Percentiles rank a stretch among this genome's conserved stretches.
Evolutionary conservation across 2,888 invertebrate genomes (phyloP).

Genomic region (Anorthoa munda): DNA sequence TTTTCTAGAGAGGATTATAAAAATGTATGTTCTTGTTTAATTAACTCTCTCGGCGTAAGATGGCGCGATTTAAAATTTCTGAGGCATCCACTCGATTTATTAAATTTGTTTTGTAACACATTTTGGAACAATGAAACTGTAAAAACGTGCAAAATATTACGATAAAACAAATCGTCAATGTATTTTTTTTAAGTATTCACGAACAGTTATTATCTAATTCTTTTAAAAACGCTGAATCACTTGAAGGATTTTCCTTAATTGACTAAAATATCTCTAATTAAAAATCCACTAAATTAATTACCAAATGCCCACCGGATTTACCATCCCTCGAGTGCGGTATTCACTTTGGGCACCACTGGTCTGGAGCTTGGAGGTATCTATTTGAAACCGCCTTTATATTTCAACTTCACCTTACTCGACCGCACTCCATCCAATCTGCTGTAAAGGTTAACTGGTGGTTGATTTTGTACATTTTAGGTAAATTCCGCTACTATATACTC

Average conservation of each 20-base stretch:
- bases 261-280: not conserved
- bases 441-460: slow-evolving; percentile 50
- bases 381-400: slow-evolving; percentile 64
- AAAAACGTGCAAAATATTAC: no score
- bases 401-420: slow-evolving; percentile 64
- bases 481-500: not conserved
- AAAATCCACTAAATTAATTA: slow-evolving; percentile 22
- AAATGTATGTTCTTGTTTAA: no score
- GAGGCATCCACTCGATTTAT: no score
- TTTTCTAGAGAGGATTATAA: no score
- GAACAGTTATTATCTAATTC: not conserved
- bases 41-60: no score
- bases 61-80: no score
- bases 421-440: slow-evolving; percentile 59
- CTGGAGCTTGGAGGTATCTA: slow-evolving; percentile 38
- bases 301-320: slow-evolving; percentile 10
- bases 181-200: no score
- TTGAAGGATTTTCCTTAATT: not conserved
- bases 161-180: no score
- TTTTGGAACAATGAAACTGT: no score
- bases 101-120: no score
- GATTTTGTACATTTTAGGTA: slow-evolving; percentile 25
- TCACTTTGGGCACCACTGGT: slow-evolving; percentile 56
- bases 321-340: not conserved
- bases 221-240: not conserved